phyloP scores from a whole-genome alignment of 2,797 vertebrate species.

The Trachurus trachurus region DNA sequence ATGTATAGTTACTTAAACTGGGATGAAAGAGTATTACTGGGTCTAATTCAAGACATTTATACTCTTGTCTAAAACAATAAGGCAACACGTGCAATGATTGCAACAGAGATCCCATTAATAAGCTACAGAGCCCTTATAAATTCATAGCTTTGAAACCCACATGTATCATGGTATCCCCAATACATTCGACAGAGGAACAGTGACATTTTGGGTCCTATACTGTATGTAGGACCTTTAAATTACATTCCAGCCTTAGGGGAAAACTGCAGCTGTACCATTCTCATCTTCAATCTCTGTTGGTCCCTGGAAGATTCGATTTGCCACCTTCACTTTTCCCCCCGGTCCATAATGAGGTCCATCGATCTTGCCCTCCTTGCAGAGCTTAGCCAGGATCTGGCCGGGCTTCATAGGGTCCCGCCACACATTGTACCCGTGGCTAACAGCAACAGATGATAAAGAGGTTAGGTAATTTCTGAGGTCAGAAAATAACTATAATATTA shows the following conservation, averaged over 20 bases:
- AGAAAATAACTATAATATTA: background rate
- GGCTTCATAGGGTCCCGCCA: conserved; percentile 98
- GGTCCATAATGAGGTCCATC: conserved; percentile 95
- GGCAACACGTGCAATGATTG: background rate
- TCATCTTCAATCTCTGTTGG: conserved; percentile 95
- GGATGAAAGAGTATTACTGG: background rate
- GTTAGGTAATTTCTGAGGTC: background rate
- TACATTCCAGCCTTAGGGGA: background rate
- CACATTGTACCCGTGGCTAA: conserved; percentile 95
- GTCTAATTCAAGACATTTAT: background rate
- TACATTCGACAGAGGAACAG: background rate
- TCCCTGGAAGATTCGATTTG: conserved; percentile 91
- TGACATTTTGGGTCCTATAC: background rate
- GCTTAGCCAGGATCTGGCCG: conserved; percentile 92
- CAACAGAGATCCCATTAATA: too few relatives aligned
- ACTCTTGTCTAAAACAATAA: too few relatives aligned
- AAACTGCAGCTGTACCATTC: conserved; percentile 86
- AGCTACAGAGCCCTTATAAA: background rate
- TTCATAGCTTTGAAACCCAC: background rate
- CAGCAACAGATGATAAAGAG: conserved; percentile 30
- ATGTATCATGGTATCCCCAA: background rate
- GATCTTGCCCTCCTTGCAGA: conserved; percentile 95
- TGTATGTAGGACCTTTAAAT: background rate
- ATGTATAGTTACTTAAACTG: background rate
- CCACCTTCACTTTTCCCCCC: conserved; percentile 93